These are phyloP conservation scores for Aphidoletes aphidimyza DNA, from an alignment of 2,888 invertebrate genomes.

Conservation along the genomic window DNA sequence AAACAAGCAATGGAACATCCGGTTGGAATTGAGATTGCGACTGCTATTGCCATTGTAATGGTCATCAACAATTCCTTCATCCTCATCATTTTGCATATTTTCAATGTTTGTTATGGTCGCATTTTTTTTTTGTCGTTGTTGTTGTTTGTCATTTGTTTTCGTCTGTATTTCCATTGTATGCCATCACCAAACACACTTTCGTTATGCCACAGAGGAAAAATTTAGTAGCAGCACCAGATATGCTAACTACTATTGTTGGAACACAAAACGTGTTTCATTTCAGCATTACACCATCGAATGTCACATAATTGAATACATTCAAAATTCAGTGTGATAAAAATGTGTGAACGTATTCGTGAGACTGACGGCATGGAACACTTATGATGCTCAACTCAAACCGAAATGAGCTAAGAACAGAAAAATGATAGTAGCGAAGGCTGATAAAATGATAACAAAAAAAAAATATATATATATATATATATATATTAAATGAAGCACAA, in stretches of 20 bases:
- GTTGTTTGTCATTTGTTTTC: not conserved
- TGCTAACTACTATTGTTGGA: not conserved
- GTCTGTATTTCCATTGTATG: too few species aligned
- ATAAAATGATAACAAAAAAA: not conserved
- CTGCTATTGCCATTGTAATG: too few species aligned
- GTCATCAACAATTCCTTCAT: too few species aligned
- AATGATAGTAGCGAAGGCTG: too few species aligned
- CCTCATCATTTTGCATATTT: slow-evolving; percentile 19
- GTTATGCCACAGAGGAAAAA: not conserved
- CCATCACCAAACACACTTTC: not conserved
- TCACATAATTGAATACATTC: slow-evolving; percentile 8
- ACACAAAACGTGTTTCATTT: slow-evolving; percentile 11
- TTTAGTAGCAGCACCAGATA: not conserved
- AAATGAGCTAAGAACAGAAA: too few species aligned
- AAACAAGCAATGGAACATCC: too few species aligned
- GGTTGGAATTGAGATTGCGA: not conserved
- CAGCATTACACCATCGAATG: not conserved
- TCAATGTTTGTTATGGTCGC: not conserved
- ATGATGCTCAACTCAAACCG: too few species aligned
- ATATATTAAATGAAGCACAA: not conserved
- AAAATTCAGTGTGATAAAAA: slow-evolving; percentile 17
- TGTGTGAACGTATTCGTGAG: not conserved
- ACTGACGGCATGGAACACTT: too few species aligned
- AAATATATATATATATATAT: not conserved
- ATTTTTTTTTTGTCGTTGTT: too few species aligned